Evolutionary conservation across 2,888 invertebrate species (phyloP).

Genomic region (Philonicus albiceps): DNA sequence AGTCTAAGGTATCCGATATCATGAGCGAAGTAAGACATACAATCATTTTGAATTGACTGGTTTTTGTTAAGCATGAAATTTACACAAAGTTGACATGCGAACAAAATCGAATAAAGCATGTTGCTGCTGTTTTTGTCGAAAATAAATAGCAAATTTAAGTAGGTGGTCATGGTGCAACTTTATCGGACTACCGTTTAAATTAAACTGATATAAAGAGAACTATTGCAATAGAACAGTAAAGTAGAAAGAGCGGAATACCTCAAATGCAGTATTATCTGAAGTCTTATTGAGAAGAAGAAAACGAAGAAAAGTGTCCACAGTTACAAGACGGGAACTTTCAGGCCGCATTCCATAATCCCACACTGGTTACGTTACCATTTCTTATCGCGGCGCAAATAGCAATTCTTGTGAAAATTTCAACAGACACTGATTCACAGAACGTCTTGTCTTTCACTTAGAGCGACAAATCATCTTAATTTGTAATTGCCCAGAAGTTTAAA

Average conservation of each 20-base stretch:
- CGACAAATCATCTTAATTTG: not conserved
- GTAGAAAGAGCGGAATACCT: not conserved
- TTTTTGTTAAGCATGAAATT: not conserved
- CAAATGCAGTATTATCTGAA: not conserved
- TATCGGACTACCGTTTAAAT: not conserved
- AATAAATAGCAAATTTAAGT: no score
- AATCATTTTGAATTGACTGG: not conserved
- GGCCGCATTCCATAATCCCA: slow-evolving; percentile 23
- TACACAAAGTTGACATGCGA: not conserved
- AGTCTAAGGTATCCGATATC: not conserved
- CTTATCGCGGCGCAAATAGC: not conserved
- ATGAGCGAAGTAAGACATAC: not conserved
- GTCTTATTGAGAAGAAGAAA: not conserved
- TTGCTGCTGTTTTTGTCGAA: not conserved
- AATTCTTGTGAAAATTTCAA: not conserved
- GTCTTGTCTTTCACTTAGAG: not conserved
- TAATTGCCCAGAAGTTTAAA: not conserved
- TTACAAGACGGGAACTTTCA: not conserved
- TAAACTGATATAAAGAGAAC: not conserved
- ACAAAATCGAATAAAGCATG: not conserved
- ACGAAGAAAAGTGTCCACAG: not conserved
- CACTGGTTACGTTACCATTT: slow-evolving; percentile 10
- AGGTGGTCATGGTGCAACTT: not conserved
- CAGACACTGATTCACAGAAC: not conserved
- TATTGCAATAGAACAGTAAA: not conserved